Base-by-base conservation (phyloP, 2,888 invertebrate species). In the Ophion ellenae region DNA sequence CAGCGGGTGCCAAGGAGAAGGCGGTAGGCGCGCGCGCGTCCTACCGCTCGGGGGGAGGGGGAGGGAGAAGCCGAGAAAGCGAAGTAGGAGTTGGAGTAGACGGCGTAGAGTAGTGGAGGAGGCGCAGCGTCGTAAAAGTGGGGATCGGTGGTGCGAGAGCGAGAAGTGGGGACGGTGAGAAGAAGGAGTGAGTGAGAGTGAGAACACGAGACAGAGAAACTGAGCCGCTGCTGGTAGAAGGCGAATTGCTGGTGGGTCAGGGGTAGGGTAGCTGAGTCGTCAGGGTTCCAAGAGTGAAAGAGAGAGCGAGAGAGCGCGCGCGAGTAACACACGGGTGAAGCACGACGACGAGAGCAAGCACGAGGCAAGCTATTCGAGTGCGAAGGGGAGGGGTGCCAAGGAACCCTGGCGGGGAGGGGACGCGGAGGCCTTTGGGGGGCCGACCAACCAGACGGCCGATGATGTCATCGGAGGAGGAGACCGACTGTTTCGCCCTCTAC, bases 381-480 rank as follows among this genome's bases (percentile, higher is more conserved):
- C 90, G 95, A 92, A 95, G 95, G 90, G 96, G 96, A 95, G 95
- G 95, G 95, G 95, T 95, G 95, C 94, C 94, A 94, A 94, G 93
- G 92, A 94, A 94, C 93, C 94, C 94, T 95, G 95, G 95, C 95
- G 95, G 95, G 95, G 95, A 95, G 96, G 96, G 95, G 96, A 94
- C 95, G 95, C 96, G 96, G 96, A 96, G 96, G 96, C 97, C 97
- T 97, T 97, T 96, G 96, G 95, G 96, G 96, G 96, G 96, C 95
- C 96, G 96, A 95, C 94, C 94, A 94, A 94, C 94, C 94, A 94
- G 94, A 96, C 96, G 96, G 97, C 97, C 96, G 96, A 97, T 97
- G 97, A 98, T 98, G 98, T 98, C 97, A 98, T 97, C 97, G 97
- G 98, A 97, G 97, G 98, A 98, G 97, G 97, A 98, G 97, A 97